These are phyloP conservation scores for Hartigia nigra DNA, from an alignment of 2,888 invertebrate genomes.

Conservation along the genomic window DNA sequence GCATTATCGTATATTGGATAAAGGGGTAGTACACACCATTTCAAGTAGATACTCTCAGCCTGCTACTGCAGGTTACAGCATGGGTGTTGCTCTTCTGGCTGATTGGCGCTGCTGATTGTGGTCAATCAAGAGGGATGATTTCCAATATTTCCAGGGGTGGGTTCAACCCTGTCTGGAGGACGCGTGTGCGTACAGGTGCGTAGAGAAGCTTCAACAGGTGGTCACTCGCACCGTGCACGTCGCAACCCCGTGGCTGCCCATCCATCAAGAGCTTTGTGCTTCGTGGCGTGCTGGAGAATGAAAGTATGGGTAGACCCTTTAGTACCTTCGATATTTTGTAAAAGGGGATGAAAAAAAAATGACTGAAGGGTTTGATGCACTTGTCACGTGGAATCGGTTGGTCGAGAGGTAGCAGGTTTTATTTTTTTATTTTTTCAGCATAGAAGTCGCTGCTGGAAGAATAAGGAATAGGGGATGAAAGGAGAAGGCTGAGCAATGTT, in stretches of 20 bases:
- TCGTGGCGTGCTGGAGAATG: constrained; percentile 19
- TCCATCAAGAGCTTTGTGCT: constrained; percentile 65
- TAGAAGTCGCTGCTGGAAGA: background rate
- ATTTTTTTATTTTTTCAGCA: background rate
- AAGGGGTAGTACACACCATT: background rate
- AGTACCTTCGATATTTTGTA: background rate
- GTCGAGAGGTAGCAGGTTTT: background rate
- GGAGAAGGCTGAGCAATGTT: background rate
- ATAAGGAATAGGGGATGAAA: background rate
- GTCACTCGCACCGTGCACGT: constrained; percentile 48
- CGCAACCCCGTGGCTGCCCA: constrained; percentile 60
- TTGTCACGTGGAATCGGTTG: background rate
- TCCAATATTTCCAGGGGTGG: background rate
- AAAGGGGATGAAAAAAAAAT: background rate
- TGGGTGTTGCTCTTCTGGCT: background rate
- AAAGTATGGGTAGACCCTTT: background rate
- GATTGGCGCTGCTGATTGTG: background rate
- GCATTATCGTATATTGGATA: background rate
- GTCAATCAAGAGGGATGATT: background rate
- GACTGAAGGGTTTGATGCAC: background rate
- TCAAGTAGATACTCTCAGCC: background rate
- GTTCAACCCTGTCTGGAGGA: constrained; percentile 1
- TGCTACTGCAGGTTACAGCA: background rate
- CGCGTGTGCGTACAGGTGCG: constrained; percentile 63
- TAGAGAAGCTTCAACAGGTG: constrained; percentile 62